These are phyloP conservation scores for Ischnus inquisitorius DNA, from an alignment of 2,888 invertebrate genomes.

Conservation along the genomic window DNA sequence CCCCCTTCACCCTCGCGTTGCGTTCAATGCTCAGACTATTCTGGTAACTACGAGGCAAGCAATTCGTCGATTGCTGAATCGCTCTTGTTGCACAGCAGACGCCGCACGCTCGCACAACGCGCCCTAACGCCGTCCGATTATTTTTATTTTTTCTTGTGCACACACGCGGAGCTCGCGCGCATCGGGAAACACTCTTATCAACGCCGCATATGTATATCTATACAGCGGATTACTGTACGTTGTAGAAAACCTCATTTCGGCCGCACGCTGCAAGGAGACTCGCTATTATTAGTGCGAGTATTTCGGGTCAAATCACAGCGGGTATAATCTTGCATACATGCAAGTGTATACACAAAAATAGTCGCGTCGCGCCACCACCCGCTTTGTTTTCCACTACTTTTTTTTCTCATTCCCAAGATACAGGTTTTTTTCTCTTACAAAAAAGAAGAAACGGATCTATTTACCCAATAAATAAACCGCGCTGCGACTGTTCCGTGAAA, in stretches of 20 bases:
- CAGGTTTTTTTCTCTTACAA: background rate
- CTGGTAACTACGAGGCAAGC: background rate
- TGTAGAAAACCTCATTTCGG: background rate
- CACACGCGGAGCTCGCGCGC: background rate
- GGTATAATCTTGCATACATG: conserved; percentile 40
- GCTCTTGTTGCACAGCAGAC: conserved; percentile 5
- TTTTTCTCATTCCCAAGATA: background rate
- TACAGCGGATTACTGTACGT: conserved; percentile 1
- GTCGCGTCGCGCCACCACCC: background rate
- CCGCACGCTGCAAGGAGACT: conserved; percentile 21
- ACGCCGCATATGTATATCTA: background rate
- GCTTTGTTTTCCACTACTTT: conserved; percentile 8
- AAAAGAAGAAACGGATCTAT: background rate
- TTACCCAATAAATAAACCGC: too few species aligned
- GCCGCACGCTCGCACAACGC: conserved; percentile 22
- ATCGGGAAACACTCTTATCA: conserved; percentile 3
- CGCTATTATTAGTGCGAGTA: conserved; percentile 52
- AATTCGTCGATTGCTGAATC: conserved; percentile 6
- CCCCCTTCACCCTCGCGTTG: background rate
- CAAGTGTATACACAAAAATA: conserved; percentile 25
- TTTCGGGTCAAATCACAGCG: conserved; percentile 60
- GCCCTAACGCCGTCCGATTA: conserved; percentile 14
- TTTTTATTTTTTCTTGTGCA: conserved; percentile 33
- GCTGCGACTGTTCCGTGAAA: background rate
- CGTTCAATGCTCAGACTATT: conserved; percentile 23